A percentile compares a stretch with the other conserved stretches of the same genome.
phyloP scores from a whole-genome alignment of 2,797 vertebrate species.

The Vipera ursinii region DNA sequence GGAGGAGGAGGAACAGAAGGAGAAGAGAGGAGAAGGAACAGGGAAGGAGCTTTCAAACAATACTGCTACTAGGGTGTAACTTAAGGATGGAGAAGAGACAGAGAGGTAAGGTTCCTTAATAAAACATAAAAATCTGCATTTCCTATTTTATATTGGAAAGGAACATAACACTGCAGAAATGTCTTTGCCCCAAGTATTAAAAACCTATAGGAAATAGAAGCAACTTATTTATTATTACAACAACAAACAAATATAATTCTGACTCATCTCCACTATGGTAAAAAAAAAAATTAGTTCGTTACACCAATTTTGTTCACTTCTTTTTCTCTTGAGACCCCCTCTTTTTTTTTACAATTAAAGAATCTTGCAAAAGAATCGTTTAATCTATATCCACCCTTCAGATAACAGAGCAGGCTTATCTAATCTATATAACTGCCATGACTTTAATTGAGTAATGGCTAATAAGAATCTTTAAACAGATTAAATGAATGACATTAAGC shows the following conservation, averaged over 20 bases:
- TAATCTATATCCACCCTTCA: slow-evolving; percentile 53
- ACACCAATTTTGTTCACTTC: neutral
- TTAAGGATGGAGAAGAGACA: neutral
- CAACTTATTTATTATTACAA: neutral
- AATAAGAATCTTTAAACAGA: slow-evolving; percentile 62
- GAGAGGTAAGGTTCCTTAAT: neutral
- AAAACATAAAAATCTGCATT: neutral
- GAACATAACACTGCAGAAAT: neutral
- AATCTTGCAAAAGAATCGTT: slow-evolving; percentile 47
- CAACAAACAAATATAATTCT: neutral
- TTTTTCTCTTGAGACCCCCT: slow-evolving; percentile 31
- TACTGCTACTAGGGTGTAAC: neutral
- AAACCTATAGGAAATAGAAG: neutral
- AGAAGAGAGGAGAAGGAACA: neutral
- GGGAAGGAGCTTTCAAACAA: neutral
- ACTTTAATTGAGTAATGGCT: slow-evolving; percentile 63
- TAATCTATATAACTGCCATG: slow-evolving; percentile 56
- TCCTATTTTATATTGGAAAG: neutral
- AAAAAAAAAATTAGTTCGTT: neutral
- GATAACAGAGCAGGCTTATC: slow-evolving; percentile 48
- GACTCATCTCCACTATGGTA: neutral
- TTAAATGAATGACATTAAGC: slow-evolving; percentile 59
- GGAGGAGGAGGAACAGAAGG: neutral
- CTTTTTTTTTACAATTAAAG: slow-evolving; percentile 49
- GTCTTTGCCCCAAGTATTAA: neutral